These are phyloP conservation scores for Suillia variegata DNA, from an alignment of 2,888 invertebrate genomes.

Conservation along the genomic window DNA sequence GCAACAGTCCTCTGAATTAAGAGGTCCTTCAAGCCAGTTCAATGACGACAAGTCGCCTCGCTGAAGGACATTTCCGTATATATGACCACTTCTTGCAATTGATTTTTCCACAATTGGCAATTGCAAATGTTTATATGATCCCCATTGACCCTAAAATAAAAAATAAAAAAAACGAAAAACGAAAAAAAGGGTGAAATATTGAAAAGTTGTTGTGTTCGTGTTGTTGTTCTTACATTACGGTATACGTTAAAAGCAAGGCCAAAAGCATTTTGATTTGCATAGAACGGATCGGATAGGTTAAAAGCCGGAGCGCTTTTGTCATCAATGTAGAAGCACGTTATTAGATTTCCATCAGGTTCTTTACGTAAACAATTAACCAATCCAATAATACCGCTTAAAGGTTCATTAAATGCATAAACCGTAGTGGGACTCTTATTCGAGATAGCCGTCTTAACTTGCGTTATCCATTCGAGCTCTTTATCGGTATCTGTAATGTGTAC, in stretches of 20 bases:
- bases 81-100: conserved; percentile 67
- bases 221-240: conserved; percentile 63
- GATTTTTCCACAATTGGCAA: conserved; percentile 61
- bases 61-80: conserved; percentile 76
- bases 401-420: conserved; percentile 71
- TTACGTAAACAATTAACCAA: conserved; percentile 83
- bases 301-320: conserved; percentile 71
- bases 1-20: conserved; percentile 64
- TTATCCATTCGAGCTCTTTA: conserved; percentile 50
- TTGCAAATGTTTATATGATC: conserved; percentile 84
- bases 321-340: conserved; percentile 69
- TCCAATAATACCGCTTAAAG: conserved; percentile 82
- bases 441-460: conserved; percentile 44
- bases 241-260: conserved; percentile 82
- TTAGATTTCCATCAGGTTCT: conserved; percentile 75
- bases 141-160: conserved; percentile 62
- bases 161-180: no score
- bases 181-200: no score
- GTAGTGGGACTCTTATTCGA: conserved; percentile 61
- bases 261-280: conserved; percentile 69
- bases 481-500: conserved; percentile 48
- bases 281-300: conserved; percentile 68
- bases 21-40: conserved; percentile 78
- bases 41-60: conserved; percentile 87
- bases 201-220: no score